Evolutionary conservation across 2,113 vertebrate genomes (phyloP).

Genomic region (Oophaga pumilio): DNA sequence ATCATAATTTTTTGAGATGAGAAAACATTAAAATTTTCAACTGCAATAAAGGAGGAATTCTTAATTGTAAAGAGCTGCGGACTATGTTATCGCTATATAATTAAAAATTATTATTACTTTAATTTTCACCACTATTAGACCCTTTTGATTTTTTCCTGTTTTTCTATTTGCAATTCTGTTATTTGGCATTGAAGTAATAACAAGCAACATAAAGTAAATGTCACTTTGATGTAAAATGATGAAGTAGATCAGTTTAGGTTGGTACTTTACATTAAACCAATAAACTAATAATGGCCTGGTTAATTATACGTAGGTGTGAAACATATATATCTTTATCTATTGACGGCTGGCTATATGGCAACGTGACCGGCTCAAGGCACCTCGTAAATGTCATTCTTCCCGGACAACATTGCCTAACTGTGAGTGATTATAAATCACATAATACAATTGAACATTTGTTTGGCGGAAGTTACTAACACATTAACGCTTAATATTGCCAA

Average conservation of each 20-base stretch:
- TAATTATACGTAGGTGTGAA: background rate
- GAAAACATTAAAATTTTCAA: too few species aligned
- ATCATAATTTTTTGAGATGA: too few species aligned
- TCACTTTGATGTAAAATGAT: too few species aligned
- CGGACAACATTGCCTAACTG: slow-evolving; percentile 12
- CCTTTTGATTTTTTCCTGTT: too few species aligned
- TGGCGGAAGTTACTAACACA: slow-evolving; percentile 16
- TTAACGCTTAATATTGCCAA: slow-evolving; percentile 31
- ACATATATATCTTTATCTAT: background rate
- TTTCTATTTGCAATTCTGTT: too few species aligned
- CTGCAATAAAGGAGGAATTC: too few species aligned
- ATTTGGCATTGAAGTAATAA: too few species aligned
- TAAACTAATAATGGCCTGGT: background rate
- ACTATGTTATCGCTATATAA: too few species aligned
- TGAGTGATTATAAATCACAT: slow-evolving; percentile 6
- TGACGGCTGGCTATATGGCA: background rate
- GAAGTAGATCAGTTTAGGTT: background rate
- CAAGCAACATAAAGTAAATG: too few species aligned
- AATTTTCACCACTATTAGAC: too few species aligned
- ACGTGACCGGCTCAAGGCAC: background rate
- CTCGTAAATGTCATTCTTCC: background rate
- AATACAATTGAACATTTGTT: slow-evolving; percentile 34
- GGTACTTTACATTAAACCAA: background rate
- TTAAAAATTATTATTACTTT: too few species aligned
- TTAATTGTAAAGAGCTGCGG: too few species aligned